These are phyloP conservation scores for Acleris cristana DNA, from an alignment of 2,888 invertebrate species.

Conservation along the genomic window DNA sequence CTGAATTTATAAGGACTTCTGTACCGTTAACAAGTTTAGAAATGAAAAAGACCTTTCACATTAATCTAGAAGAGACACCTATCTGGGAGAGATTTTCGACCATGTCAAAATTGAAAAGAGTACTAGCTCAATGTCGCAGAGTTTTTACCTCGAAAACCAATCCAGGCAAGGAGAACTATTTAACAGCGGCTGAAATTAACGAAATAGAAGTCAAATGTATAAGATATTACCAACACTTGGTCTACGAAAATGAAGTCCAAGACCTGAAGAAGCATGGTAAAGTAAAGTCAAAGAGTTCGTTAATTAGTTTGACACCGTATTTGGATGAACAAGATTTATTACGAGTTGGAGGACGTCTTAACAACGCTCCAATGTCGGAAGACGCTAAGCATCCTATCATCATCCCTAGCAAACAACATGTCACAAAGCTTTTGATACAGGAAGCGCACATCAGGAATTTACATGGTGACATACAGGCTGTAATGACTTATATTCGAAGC, in stretches of 20 bases:
- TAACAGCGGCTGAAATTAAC: background rate
- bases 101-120: constrained; percentile 1
- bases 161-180: too few relatives aligned
- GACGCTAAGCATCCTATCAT: constrained; percentile 39
- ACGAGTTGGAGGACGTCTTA: constrained; percentile 38
- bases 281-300: constrained; percentile 18
- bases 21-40: constrained; percentile 26
- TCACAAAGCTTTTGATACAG: too few relatives aligned
- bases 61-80: background rate
- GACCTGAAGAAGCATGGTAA: constrained; percentile 5
- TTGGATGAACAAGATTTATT: constrained; percentile 33
- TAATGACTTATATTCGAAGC: constrained; percentile 11
- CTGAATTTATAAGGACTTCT: background rate
- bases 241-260: constrained; percentile 5
- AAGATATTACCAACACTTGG: background rate
- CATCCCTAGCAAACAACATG: constrained; percentile 26
- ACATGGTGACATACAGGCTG: constrained; percentile 12
- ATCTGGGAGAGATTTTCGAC: constrained; percentile 18
- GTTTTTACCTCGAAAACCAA: background rate
- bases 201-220: constrained; percentile 5
- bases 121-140: background rate
- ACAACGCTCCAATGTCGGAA: constrained; percentile 14
- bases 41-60: constrained; percentile 13
- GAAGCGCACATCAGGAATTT: too few relatives aligned
- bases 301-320: constrained; percentile 29